Conservation (phyloP, 2,888 invertebrate species). For the Mythimna impura region DNA sequence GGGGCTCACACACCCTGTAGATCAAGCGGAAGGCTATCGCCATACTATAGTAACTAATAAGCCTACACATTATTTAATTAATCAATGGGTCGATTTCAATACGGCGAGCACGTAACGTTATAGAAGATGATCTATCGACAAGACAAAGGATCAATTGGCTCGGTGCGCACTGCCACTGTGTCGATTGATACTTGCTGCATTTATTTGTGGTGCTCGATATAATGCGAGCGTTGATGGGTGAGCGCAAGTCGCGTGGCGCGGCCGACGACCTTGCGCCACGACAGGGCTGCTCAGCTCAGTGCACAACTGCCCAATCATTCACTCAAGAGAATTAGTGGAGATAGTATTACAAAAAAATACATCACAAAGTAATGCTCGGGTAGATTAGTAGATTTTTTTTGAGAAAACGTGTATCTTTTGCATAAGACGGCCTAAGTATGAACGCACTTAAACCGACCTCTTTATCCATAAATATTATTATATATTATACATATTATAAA, state of each 20-base stretch:
- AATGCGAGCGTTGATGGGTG: constrained; percentile 45
- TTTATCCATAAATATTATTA: not conserved
- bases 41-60: not conserved
- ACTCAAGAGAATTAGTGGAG: not conserved
- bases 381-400: not conserved
- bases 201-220: constrained; percentile 33
- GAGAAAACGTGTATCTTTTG: not conserved
- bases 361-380: not conserved
- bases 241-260: constrained; percentile 66
- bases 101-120: no score
- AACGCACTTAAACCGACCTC: not conserved
- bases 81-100: not conserved
- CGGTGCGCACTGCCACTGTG: constrained; percentile 28
- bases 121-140: constrained; percentile 11
- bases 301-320: not conserved
- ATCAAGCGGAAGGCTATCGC: no score
- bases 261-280: constrained; percentile 74
- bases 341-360: not conserved
- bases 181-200: constrained; percentile 40
- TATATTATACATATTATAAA: no score
- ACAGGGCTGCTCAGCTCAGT: constrained; percentile 31
- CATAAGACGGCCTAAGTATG: not conserved
- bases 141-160: constrained; percentile 42
- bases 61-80: not conserved
- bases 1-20: no score